These are phyloP conservation scores for Falcaria lacertinaria DNA, from an alignment of 2,888 invertebrate genomes.

Conservation along the genomic window DNA sequence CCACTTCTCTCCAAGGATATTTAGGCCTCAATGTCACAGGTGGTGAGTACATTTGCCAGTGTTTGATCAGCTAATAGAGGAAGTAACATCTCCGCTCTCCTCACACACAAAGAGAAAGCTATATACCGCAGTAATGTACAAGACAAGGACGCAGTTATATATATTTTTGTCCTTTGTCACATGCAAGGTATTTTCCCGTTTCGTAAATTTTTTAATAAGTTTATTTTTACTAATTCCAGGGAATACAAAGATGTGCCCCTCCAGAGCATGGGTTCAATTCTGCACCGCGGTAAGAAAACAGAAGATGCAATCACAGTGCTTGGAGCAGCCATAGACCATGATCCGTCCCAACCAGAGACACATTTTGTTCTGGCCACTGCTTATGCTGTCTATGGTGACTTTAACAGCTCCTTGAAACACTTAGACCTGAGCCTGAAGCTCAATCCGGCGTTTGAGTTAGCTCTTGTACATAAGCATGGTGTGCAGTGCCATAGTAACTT, in stretches of 20 bases:
- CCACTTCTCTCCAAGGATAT: no score
- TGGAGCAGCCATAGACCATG: constrained; percentile 86
- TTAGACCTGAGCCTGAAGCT: constrained; percentile 82
- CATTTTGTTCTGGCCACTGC: constrained; percentile 87
- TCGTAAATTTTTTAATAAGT: no score
- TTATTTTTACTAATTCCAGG: constrained; percentile 61
- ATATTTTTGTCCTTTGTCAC: no score
- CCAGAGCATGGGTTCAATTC: constrained; percentile 85
- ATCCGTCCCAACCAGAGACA: constrained; percentile 78
- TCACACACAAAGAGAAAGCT: no score
- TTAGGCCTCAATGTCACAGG: no score
- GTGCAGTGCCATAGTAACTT: constrained; percentile 84
- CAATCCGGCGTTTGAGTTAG: constrained; percentile 81
- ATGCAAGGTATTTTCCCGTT: no score
- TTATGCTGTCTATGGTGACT: constrained; percentile 85
- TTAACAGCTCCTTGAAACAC: constrained; percentile 82
- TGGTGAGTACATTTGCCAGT: no score
- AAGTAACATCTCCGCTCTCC: no score
- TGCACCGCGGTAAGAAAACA: constrained; percentile 83
- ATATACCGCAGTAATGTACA: no score
- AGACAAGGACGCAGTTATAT: no score
- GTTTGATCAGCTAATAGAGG: no score
- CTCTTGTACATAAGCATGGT: constrained; percentile 81
- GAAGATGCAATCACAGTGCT: constrained; percentile 87
- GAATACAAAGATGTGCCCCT: constrained; percentile 85